Evolutionary conservation across 2,797 vertebrate genomes (phyloP).

Genomic region (Sebastes umbrosus): DNA sequence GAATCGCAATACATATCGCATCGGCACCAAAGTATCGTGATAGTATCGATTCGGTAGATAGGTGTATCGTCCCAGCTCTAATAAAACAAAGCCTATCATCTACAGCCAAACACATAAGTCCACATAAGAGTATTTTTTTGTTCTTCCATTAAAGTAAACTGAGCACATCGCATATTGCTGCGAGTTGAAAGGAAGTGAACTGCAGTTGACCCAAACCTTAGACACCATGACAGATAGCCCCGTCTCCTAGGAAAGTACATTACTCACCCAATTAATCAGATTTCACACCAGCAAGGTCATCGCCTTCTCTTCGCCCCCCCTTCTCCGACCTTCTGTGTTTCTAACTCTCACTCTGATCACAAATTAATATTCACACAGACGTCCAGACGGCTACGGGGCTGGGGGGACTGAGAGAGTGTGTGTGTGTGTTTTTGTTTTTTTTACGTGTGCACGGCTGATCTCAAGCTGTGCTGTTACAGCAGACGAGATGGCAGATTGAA

Average conservation of each 20-base stretch:
- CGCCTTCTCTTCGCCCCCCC: not conserved
- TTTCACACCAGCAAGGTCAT: slow-evolving; percentile 55
- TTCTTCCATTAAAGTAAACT: not conserved
- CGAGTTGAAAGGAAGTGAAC: slow-evolving; percentile 6
- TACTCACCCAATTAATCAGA: slow-evolving; percentile 40
- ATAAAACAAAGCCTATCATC: not conserved
- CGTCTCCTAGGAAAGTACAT: slow-evolving; percentile 18
- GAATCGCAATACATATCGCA: no score
- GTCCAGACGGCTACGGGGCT: not conserved
- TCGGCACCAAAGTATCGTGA: no score
- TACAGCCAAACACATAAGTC: not conserved
- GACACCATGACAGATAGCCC: slow-evolving; percentile 1
- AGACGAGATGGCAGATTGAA: not conserved
- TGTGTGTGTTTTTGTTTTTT: not conserved
- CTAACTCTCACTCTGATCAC: slow-evolving; percentile 19
- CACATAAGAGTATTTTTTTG: not conserved
- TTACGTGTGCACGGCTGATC: not conserved
- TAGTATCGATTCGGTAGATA: no score
- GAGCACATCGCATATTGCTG: not conserved
- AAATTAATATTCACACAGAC: slow-evolving; percentile 49
- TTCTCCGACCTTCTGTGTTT: not conserved
- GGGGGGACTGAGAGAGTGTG: not conserved
- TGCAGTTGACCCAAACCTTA: slow-evolving; percentile 11
- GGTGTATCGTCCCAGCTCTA: no score
- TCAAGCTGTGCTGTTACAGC: not conserved